phyloP scores from a whole-genome alignment of 1,140 invertebrate species.

The Drosophila tropicalis region DNA sequence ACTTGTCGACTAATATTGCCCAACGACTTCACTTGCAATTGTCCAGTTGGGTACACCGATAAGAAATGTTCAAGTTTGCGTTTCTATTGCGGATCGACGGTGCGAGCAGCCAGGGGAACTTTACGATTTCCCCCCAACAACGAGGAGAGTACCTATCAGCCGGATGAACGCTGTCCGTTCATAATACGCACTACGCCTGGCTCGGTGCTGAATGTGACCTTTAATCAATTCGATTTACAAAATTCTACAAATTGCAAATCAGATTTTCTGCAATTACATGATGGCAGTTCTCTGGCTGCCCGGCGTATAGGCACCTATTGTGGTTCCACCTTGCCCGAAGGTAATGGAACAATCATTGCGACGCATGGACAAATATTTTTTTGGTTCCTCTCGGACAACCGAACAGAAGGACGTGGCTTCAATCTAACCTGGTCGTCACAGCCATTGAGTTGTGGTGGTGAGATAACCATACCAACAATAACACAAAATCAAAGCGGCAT shows the following conservation, averaged over 20 bases:
- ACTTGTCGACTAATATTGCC: slow-evolving; percentile 85
- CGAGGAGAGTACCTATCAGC: slow-evolving; percentile 79
- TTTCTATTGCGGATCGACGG: slow-evolving; percentile 83
- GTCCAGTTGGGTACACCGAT: slow-evolving; percentile 84
- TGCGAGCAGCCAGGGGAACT: slow-evolving; percentile 78
- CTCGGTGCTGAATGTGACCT: slow-evolving; percentile 91
- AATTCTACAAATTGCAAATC: slow-evolving; percentile 84
- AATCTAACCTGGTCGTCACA: slow-evolving; percentile 89
- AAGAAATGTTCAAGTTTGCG: slow-evolving; percentile 54
- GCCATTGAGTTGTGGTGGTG: slow-evolving; percentile 88
- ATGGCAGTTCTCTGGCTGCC: slow-evolving; percentile 88
- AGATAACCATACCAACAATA: slow-evolving; percentile 77
- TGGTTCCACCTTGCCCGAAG: slow-evolving; percentile 86
- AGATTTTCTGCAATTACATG: slow-evolving; percentile 91
- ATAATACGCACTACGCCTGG: slow-evolving; percentile 86
- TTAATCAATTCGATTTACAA: slow-evolving; percentile 88
- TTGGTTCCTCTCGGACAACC: slow-evolving; percentile 90
- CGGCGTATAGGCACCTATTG: slow-evolving; percentile 91
- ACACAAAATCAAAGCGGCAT: slow-evolving; percentile 85
- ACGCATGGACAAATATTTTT: slow-evolving; percentile 90
- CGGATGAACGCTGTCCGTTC: slow-evolving; percentile 91
- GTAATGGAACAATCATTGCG: slow-evolving; percentile 87
- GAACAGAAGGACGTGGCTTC: slow-evolving; percentile 84
- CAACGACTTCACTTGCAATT: slow-evolving; percentile 82
- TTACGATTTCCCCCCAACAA: slow-evolving; percentile 84